Percentiles rank a stretch among this genome's conserved stretches.
Evolutionary conservation across 2,888 invertebrate species (phyloP).

Genomic region (Lasioglossum malachurum): DNA sequence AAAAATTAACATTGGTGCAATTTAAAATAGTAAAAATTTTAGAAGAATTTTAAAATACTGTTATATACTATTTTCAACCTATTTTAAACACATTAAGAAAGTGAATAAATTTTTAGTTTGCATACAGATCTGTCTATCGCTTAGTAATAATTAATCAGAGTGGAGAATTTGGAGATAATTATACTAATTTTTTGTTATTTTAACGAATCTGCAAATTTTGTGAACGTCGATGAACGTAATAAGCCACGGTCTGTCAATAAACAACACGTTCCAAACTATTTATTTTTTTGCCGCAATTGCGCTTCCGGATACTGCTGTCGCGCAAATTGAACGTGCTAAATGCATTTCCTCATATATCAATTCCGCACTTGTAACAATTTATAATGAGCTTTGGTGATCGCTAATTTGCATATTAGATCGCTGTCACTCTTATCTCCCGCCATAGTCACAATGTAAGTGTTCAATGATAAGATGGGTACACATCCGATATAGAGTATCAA

Average conservation of each 20-base stretch:
- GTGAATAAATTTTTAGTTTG: no score
- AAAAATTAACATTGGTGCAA: no score
- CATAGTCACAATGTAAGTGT: slow-evolving; percentile 16
- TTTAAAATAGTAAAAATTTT: no score
- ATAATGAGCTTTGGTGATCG: background rate
- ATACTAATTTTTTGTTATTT: no score
- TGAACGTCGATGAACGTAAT: background rate
- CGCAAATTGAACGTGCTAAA: background rate
- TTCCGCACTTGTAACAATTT: background rate
- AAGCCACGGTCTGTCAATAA: background rate
- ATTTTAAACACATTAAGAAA: no score
- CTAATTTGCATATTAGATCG: slow-evolving; percentile 7
- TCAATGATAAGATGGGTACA: background rate
- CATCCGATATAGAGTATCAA: background rate
- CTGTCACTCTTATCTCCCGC: background rate
- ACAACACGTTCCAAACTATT: background rate
- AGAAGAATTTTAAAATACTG: no score
- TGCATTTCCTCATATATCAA: background rate
- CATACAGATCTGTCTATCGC: no score
- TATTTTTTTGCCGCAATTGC: background rate
- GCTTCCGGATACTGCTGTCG: background rate
- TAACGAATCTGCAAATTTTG: background rate
- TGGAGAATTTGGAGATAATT: background rate
- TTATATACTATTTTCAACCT: no score
- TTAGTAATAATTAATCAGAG: background rate